Percentiles rank a stretch among this genome's conserved stretches.
phyloP scores from a whole-genome alignment of 2,888 invertebrate species.

The Andrena fulva region DNA sequence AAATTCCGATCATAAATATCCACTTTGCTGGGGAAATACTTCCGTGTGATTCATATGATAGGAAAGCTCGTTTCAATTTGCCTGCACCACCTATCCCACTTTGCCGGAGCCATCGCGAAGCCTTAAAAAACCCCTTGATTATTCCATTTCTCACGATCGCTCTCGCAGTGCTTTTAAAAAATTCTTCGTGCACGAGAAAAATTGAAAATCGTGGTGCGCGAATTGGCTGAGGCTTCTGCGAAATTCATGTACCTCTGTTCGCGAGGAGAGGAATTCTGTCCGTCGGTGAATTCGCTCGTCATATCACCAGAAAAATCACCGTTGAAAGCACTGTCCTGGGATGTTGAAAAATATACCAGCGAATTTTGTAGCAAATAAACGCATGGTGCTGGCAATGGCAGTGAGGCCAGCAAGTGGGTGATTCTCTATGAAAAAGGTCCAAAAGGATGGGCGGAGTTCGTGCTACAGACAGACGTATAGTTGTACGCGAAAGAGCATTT shows the following conservation, averaged over 20 bases:
- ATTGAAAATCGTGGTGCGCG: not conserved
- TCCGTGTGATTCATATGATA: slow-evolving; percentile 63
- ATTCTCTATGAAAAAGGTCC: no score
- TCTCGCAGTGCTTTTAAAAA: not conserved
- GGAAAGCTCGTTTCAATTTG: slow-evolving; percentile 61
- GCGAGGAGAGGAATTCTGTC: not conserved
- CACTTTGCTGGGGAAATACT: slow-evolving; percentile 67
- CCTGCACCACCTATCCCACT: slow-evolving; percentile 3
- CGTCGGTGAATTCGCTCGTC: not conserved
- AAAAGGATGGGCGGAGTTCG: no score
- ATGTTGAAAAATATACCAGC: not conserved
- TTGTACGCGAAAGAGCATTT: no score
- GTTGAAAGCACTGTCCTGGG: not conserved
- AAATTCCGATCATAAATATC: slow-evolving; percentile 71
- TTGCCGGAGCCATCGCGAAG: slow-evolving; percentile 11
- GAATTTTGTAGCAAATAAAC: no score
- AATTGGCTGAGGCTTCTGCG: not conserved
- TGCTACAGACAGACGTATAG: no score
- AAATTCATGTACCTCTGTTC: not conserved
- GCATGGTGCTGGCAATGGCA: no score
- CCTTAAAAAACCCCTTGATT: slow-evolving; percentile 24
- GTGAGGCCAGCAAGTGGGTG: no score
- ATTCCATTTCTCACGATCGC: not conserved
- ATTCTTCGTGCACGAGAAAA: not conserved
- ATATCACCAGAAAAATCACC: not conserved